Evolutionary conservation across 2,113 vertebrate species (phyloP).

Genomic region (Gracilinanus agilis): DNA sequence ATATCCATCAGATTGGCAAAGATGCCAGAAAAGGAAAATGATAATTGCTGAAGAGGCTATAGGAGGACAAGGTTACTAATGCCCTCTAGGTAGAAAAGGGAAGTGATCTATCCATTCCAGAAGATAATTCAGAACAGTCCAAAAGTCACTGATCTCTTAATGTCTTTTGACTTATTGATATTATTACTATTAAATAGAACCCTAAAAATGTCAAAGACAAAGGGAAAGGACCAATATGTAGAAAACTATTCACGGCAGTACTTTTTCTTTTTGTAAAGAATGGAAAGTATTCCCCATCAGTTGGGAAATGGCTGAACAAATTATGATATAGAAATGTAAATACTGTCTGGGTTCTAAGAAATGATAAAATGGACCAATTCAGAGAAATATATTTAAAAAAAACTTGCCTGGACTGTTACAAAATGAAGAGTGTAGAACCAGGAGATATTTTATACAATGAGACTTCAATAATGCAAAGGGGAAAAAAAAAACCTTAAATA

Average conservation of each 20-base stretch:
- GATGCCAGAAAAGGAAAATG: background rate
- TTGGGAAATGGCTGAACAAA: no score
- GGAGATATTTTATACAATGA: no score
- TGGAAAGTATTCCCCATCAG: background rate
- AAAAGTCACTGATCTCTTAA: background rate
- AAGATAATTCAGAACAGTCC: background rate
- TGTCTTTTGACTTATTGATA: background rate
- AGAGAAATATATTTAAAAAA: no score
- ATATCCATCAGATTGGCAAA: background rate
- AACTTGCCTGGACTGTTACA: no score
- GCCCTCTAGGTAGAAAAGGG: background rate
- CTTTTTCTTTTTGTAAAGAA: background rate
- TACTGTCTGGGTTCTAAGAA: no score
- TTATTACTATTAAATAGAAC: background rate
- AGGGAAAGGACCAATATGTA: background rate
- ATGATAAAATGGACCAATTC: no score
- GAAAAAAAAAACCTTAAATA: no score
- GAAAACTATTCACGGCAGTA: background rate
- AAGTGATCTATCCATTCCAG: background rate
- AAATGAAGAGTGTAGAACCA: no score
- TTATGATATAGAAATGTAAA: no score
- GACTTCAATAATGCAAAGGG: no score
- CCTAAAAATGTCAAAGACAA: background rate
- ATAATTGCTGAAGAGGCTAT: background rate
- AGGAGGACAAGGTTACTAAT: background rate